phyloP scores from a whole-genome alignment of 30 jellyfish, hydroid and myxozoan species.

The Hydractinia symbiolongicarpus region DNA sequence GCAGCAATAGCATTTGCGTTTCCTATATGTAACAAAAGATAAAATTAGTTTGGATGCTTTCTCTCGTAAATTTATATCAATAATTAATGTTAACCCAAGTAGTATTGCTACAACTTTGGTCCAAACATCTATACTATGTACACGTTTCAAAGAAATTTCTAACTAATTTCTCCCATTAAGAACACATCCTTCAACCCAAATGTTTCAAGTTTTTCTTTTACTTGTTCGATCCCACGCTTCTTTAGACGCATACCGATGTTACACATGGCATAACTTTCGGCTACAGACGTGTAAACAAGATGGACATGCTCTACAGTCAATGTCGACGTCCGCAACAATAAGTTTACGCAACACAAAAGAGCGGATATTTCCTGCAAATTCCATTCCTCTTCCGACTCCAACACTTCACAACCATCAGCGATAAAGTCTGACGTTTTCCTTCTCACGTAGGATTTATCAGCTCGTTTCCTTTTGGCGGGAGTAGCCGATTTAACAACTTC shows the following conservation, averaged over 20 bases:
- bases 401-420: not conserved
- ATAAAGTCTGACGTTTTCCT: not conserved
- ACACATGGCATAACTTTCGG: constrained; percentile 8
- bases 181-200: not conserved
- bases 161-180: too few relatives aligned
- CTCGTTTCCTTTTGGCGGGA: not conserved
- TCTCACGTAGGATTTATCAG: not conserved
- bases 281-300: not conserved
- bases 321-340: not conserved
- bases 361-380: not conserved
- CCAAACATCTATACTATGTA: too few relatives aligned
- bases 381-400: constrained; percentile 1
- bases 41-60: too few relatives aligned
- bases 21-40: too few relatives aligned
- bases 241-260: constrained; percentile 6
- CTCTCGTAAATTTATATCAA: too few relatives aligned
- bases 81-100: too few relatives aligned
- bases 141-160: too few relatives aligned
- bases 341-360: not conserved
- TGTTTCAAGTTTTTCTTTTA: not conserved
- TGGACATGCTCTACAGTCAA: not conserved
- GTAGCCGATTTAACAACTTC: not conserved
- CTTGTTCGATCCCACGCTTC: not conserved
- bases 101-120: too few relatives aligned
- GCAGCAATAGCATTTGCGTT: too few relatives aligned